These are phyloP conservation scores for Harpegnathos saltator DNA, from an alignment of 1,140 invertebrate species.

Conservation along the genomic window DNA sequence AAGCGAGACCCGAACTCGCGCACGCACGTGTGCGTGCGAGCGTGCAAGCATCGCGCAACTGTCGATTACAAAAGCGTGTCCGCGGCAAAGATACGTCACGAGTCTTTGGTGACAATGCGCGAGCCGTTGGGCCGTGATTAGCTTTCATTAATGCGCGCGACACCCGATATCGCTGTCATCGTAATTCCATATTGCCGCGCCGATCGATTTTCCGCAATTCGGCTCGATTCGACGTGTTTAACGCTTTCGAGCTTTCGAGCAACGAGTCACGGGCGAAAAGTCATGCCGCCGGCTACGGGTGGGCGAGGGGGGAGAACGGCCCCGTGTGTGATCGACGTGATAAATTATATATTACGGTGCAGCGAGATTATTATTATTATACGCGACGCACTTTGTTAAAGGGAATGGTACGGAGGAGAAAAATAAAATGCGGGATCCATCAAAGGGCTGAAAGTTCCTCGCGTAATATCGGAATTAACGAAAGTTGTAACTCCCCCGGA, in stretches of 20 bases:
- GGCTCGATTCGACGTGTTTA: constrained; percentile 25
- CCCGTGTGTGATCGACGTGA: too few relatives aligned
- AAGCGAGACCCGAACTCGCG: constrained; percentile 18
- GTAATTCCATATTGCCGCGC: constrained; percentile 37
- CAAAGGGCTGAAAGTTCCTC: constrained; percentile 53
- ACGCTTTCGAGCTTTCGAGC: not conserved
- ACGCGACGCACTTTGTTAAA: constrained; percentile 5
- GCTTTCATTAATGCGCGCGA: constrained; percentile 40
- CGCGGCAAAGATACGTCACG: constrained; percentile 29
- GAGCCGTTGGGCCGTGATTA: constrained; percentile 32
- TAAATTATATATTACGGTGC: too few relatives aligned
- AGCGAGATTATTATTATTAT: too few relatives aligned
- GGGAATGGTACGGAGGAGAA: constrained; percentile 37
- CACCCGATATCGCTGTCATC: constrained; percentile 22
- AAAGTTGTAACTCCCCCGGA: constrained; percentile 58
- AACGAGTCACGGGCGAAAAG: not conserved
- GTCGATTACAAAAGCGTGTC: constrained; percentile 29
- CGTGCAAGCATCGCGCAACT: not conserved
- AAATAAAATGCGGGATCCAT: constrained; percentile 33
- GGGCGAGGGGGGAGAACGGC: too few relatives aligned
- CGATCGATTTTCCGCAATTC: constrained; percentile 39
- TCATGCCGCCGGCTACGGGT: too few relatives aligned
- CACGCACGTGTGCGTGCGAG: not conserved
- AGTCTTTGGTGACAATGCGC: constrained; percentile 43
- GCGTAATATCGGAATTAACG: constrained; percentile 55